Evolutionary conservation across 1,140 invertebrate genomes (phyloP).

Genomic region (Ladona fulva): DNA sequence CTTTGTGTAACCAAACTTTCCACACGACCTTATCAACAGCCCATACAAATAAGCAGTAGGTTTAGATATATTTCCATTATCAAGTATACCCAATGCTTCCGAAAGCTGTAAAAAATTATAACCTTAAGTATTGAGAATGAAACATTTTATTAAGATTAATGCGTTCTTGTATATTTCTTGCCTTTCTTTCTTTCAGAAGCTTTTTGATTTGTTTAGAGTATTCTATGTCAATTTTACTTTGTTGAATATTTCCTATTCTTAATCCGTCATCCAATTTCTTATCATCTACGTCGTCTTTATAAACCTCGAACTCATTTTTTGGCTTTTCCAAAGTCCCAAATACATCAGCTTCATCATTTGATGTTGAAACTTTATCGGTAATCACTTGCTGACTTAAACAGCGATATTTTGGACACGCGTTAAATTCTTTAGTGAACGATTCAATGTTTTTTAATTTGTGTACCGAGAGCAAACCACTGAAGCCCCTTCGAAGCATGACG

Average conservation of each 20-base stretch:
- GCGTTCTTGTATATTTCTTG: constrained; percentile 32
- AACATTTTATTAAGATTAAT: no score
- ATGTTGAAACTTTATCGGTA: neutral
- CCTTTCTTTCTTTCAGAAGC: constrained; percentile 47
- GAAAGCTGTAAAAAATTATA: constrained; percentile 26
- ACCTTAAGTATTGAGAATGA: neutral
- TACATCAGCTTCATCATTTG: constrained; percentile 24
- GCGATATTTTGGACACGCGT: no score
- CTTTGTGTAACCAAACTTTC: constrained; percentile 66
- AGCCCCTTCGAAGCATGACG: no score
- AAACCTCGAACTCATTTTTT: constrained; percentile 5
- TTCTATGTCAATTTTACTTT: constrained; percentile 41
- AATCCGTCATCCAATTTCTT: constrained; percentile 29
- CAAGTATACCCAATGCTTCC: constrained; percentile 65
- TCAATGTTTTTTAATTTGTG: no score
- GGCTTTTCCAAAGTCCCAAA: constrained; percentile 32
- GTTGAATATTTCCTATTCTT: constrained; percentile 25
- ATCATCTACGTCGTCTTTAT: constrained; percentile 19
- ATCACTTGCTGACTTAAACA: no score
- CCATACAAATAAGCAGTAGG: constrained; percentile 71
- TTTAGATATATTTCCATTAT: constrained; percentile 64
- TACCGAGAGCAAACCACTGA: no score
- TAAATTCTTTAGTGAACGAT: no score
- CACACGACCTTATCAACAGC: constrained; percentile 69
- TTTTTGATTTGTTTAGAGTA: constrained; percentile 61